These are phyloP conservation scores for Platycnemis pennipes DNA, from an alignment of 2,888 invertebrate species.

Conservation along the genomic window DNA sequence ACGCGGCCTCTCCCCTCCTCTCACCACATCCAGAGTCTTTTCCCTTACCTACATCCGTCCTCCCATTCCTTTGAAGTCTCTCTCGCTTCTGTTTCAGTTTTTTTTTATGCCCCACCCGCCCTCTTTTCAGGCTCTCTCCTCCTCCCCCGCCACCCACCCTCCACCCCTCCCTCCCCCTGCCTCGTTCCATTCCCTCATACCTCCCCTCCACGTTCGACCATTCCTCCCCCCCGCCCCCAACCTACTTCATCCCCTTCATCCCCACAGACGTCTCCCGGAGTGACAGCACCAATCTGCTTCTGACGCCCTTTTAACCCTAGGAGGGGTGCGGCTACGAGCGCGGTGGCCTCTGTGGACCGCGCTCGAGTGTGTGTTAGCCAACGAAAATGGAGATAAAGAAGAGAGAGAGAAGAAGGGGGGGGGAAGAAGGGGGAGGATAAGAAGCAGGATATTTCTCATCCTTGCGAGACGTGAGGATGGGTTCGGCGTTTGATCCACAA, in stretches of 20 bases:
- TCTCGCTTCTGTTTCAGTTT: no score
- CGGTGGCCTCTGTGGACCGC: not conserved
- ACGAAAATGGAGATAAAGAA: not conserved
- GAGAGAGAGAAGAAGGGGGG: not conserved
- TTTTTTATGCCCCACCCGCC: not conserved
- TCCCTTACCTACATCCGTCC: no score
- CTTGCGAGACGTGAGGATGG: not conserved
- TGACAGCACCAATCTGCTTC: constrained; percentile 40
- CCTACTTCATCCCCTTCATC: not conserved
- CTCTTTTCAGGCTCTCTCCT: not conserved
- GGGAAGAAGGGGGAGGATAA: not conserved
- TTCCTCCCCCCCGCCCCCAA: not conserved
- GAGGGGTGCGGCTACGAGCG: not conserved
- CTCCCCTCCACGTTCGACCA: not conserved
- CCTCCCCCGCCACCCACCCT: not conserved
- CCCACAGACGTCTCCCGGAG: not conserved
- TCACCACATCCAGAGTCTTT: not conserved
- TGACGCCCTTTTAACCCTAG: constrained; percentile 6
- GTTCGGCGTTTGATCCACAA: not conserved
- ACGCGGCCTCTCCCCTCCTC: not conserved
- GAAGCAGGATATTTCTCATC: not conserved
- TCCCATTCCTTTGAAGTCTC: no score
- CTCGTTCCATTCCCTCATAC: not conserved
- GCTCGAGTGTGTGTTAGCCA: not conserved
- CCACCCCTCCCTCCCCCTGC: constrained; percentile 1